Percentiles rank a stretch among this genome's conserved stretches.
Conservation (phyloP, 30 jellyfish, hydroid and myxozoan species). For the Rhopilema esculentum region DNA sequence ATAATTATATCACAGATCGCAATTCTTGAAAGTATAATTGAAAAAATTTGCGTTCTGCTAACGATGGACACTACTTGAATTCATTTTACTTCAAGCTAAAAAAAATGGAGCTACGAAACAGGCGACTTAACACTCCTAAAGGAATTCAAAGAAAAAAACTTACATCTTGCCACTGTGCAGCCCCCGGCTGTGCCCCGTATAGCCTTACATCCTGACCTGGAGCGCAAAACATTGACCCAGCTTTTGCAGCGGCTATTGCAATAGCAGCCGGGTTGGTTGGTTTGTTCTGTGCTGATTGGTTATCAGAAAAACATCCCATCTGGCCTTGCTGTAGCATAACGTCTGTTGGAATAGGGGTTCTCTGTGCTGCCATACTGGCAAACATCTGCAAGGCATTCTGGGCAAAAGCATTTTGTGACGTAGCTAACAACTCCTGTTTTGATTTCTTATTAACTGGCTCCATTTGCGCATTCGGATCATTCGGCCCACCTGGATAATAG, state of each 20-base stretch:
- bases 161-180: conserved; percentile 96
- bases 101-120: too few relatives aligned
- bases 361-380: conserved; percentile 77
- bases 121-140: too few relatives aligned
- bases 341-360: conserved; percentile 69
- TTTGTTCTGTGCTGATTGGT: conserved; percentile 40
- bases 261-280: conserved; percentile 99
- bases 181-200: conserved; percentile 94
- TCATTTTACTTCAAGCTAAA: too few relatives aligned
- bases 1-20: too few relatives aligned
- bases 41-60: too few relatives aligned
- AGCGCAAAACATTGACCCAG: conserved; percentile 69
- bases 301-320: conserved; percentile 56
- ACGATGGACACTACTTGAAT: too few relatives aligned
- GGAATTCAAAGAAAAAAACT: too few relatives aligned
- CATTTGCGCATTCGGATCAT: conserved; percentile 35
- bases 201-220: conserved; percentile 71
- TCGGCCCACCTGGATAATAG: conserved; percentile 47
- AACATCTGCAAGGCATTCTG: conserved; percentile 82
- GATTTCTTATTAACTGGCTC: conserved; percentile 60
- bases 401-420: conserved; percentile 56
- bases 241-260: conserved; percentile 98
- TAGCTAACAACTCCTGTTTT: conserved; percentile 44
- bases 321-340: conserved; percentile 67
- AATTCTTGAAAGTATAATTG: too few relatives aligned